Percentiles rank a stretch among this genome's conserved stretches.
phyloP scores from a whole-genome alignment of 2,888 invertebrate species.

The Epinotia nisella region DNA sequence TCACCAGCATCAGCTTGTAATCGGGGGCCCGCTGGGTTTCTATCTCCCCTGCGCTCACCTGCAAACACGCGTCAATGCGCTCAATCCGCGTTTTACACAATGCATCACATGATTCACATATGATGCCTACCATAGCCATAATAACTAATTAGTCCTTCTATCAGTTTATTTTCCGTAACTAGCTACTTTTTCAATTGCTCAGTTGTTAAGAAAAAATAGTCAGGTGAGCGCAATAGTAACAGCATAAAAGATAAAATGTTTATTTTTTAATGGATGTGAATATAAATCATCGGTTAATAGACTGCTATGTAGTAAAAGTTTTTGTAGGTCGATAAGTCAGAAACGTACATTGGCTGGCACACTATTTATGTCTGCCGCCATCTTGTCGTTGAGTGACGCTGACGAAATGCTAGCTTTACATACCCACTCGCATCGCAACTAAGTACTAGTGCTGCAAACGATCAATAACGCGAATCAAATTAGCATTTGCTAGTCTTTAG shows the following conservation, averaged over 20 bases:
- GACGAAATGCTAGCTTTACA: constrained; percentile 62
- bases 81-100: constrained; percentile 60
- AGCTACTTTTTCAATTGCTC: too few species aligned
- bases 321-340: constrained; percentile 70
- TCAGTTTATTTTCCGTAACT: not conserved
- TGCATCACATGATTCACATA: constrained; percentile 3
- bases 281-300: not conserved
- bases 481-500: constrained; percentile 38
- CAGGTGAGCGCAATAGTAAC: not conserved
- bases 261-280: not conserved
- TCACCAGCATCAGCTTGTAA: constrained; percentile 81
- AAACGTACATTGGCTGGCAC: constrained; percentile 64
- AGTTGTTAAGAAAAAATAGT: too few species aligned
- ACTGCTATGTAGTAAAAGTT: constrained; percentile 45
- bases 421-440: constrained; percentile 19
- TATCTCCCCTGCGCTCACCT: constrained; percentile 82
- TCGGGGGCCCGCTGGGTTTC: constrained; percentile 79
- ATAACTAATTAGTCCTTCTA: not conserved
- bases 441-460: constrained; percentile 20
- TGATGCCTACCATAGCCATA: not conserved
- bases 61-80: constrained; percentile 78
- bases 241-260: not conserved
- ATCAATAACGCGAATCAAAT: constrained; percentile 30
- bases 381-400: constrained; percentile 77
- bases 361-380: constrained; percentile 77